Percentiles rank a stretch among this genome's conserved stretches.
phyloP scores from a whole-genome alignment of 2,888 invertebrate species.

The Lochmaea capreae region DNA sequence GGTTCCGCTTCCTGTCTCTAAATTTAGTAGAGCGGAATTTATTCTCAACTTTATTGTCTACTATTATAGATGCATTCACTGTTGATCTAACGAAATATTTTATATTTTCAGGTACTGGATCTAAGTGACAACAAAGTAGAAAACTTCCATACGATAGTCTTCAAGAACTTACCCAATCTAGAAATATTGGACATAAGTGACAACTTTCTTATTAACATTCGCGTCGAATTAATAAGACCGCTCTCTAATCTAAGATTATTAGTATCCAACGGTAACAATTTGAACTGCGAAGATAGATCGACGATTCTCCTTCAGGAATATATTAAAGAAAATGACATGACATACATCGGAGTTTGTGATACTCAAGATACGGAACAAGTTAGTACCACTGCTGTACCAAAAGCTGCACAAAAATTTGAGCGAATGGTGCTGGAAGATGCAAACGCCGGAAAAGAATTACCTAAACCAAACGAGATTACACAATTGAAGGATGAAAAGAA shows the following conservation, averaged over 20 bases:
- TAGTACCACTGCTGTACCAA: conserved; percentile 19
- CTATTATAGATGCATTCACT: conserved; percentile 19
- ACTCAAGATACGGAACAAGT: conserved; percentile 7
- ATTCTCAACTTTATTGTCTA: too few species aligned
- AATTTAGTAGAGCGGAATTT: too few species aligned
- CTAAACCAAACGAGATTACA: not conserved
- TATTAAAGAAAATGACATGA: conserved; percentile 63
- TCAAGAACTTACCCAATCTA: conserved; percentile 69
- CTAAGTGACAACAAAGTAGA: conserved; percentile 72
- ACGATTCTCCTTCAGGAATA: conserved; percentile 62
- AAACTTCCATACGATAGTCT: conserved; percentile 67
- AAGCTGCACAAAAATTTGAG: conserved; percentile 54
- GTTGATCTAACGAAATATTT: not conserved
- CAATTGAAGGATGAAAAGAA: not conserved
- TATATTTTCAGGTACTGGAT: conserved; percentile 68
- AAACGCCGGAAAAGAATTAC: conserved; percentile 12
- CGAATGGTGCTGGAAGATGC: conserved; percentile 69
- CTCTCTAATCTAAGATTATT: conserved; percentile 68
- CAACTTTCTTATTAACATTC: conserved; percentile 71
- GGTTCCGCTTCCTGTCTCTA: too few species aligned
- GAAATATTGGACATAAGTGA: conserved; percentile 71
- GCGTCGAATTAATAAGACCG: conserved; percentile 66
- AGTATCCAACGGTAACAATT: conserved; percentile 70
- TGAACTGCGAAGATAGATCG: conserved; percentile 69
- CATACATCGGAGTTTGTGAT: conserved; percentile 63